Evolutionary conservation across 2,113 vertebrate species (phyloP), one percentile per base, ranked within the genome.

Genomic region (Puntigrus tetrazona): DNA sequence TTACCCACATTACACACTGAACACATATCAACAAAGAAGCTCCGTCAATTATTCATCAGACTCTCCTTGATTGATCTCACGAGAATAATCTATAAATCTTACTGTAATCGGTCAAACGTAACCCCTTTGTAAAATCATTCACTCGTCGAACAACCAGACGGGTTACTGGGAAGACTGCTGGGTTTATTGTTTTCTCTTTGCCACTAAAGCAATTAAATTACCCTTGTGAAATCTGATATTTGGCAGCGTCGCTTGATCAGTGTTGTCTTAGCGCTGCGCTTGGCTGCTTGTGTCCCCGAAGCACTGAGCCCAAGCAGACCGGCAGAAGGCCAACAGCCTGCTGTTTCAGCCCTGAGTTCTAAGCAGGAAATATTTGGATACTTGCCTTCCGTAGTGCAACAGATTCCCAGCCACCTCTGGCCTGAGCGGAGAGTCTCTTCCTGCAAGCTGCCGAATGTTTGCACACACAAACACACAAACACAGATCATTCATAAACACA

Each of bases 321-420:
- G 65, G 41, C 50, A n/a, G 22, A 82, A 38, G 47, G 70, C 52
- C 34, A 69, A 72, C 22, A 47, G 27, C 41, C 72, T n/a, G 52
- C 20, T 34, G 63, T 34, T 52, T 45, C 22, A 65, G 22, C 9
- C 81, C 50, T 67, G 7, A 81, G 29, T 50, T 81, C 18, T 52
- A 63, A 63, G 20, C 18, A 34, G 52, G 43, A 83, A 81, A 72
- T 20, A 27, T 29, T 47, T 52, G 45, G 41, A 41, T 67, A 52
- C 90, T 92, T 93, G 97, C 98, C 98, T 98, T 88, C 98, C 98
- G 22, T 99, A 99, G 91, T 99, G 98, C 74, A 99, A 95, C 72
- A 99, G 95, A 90, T 97, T 99, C 88, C 97, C 97, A 38, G 97
- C 94, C 89, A 98, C 96, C 91, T 99, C 98, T 31, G 96, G 95